Evolutionary conservation across 2,888 invertebrate species (phyloP), one percentile per base, ranked within the genome.

Genomic region (Mantis religiosa): DNA sequence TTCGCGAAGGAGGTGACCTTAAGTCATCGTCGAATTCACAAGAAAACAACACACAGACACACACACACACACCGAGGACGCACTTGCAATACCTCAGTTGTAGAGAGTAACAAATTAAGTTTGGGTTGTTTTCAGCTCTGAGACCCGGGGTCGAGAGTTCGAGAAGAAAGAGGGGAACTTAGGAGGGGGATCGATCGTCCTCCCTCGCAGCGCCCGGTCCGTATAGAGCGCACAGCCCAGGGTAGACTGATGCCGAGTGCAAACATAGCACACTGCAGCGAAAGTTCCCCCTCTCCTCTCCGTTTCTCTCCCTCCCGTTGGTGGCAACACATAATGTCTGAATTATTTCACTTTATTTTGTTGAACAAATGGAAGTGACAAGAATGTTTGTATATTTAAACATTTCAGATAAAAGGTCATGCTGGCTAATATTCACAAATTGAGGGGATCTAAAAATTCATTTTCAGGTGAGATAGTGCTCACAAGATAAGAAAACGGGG

Each of bases 111-210:
- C 20, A 71, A 20, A 71, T 20, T 4, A 71, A 71, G 54, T 20
- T 71, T 71, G 54, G 54, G 20, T 71, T 71, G 20, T 71, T 71
- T 71, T 71, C 54, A 71, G 54, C 54, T 20, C 54, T 14, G 54
- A 71, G 54, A 71, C 54, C 20, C 54, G 87, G 34, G 82, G 82
- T 87, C 87, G 87, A 87, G 87, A 87, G 34, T 87, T 87, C 87
- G 87, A 82, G 81, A 86, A 30, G 71, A 47, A 71, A 71, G 28
- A 71, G 28, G 71, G 71, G 6, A 87, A n/a, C n/a, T 30, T 27
- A 28, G 87, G 25, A 82, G 81, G 81, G 81, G 82, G 82, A 82
- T 82, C 71, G 25, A 71, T 47, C 30, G 34, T 41, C 20, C 54
- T 71, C 54, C 54, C 54, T 71, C 54, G 20, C 54, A 71, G 54